Conservation (phyloP, 2,888 invertebrate species). For the Dynastes tityus region DNA sequence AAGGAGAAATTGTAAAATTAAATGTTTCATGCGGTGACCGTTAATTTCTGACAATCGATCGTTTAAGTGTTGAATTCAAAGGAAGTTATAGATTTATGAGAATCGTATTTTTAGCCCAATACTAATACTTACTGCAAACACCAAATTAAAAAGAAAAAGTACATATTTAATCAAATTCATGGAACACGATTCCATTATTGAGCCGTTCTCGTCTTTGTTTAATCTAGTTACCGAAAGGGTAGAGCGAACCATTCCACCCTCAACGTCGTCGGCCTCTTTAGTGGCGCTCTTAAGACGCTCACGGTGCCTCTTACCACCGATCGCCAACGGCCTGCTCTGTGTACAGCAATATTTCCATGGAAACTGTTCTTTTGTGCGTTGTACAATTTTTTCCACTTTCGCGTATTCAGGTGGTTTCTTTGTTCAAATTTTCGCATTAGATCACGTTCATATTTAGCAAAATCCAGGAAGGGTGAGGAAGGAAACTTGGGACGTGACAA, state of each 20-base stretch:
- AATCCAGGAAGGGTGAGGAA: background rate
- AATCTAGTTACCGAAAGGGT: slow-evolving; percentile 35
- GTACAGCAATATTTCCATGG: slow-evolving; percentile 47
- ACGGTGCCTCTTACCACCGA: slow-evolving; percentile 9
- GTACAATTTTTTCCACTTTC: slow-evolving; percentile 41
- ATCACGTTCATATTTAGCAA: slow-evolving; percentile 47
- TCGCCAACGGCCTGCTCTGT: slow-evolving; percentile 17
- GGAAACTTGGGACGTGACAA: background rate
- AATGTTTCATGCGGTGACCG: background rate
- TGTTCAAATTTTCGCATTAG: slow-evolving; percentile 42
- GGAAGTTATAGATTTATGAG: background rate
- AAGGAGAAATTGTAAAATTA: slow-evolving; percentile 16
- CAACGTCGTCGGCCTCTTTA: background rate
- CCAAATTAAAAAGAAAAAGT: slow-evolving; percentile 81
- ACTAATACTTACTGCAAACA: slow-evolving; percentile 79
- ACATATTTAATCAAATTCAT: slow-evolving; percentile 84
- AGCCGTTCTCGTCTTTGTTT: slow-evolving; percentile 37
- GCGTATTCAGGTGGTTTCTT: slow-evolving; percentile 38
- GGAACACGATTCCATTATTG: slow-evolving; percentile 68
- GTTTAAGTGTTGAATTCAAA: too few relatives aligned
- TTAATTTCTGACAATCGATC: too few relatives aligned
- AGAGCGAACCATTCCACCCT: slow-evolving; percentile 34
- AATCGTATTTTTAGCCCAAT: background rate
- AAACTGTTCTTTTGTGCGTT: slow-evolving; percentile 46
- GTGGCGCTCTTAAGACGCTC: slow-evolving; percentile 8